Conservation (phyloP, 2,113 vertebrate genomes). For the Solea senegalensis region DNA sequence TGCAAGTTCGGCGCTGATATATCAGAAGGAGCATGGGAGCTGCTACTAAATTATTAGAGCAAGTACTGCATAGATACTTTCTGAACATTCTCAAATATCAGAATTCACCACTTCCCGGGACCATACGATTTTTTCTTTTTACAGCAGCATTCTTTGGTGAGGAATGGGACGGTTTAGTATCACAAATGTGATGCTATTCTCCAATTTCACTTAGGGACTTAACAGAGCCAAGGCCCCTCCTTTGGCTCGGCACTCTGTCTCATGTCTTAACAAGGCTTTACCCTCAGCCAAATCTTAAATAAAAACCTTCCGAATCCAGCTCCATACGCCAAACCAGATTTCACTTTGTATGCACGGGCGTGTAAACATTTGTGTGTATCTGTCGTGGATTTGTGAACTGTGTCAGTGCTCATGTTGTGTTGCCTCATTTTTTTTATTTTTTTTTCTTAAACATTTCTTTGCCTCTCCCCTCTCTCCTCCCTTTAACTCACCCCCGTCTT, state of each 20-base stretch:
- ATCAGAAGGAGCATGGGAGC: conserved; percentile 51
- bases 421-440: conserved; percentile 35
- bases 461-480: conserved; percentile 59
- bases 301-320: conserved; percentile 84
- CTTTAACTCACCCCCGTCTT: conserved; percentile 73
- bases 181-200: conserved; percentile 87
- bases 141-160: conserved; percentile 17
- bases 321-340: conserved; percentile 86
- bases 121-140: not conserved
- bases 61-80: conserved; percentile 36
- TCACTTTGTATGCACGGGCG: conserved; percentile 65
- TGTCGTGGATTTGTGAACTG: conserved; percentile 70
- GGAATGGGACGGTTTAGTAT: conserved; percentile 80
- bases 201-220: conserved; percentile 89
- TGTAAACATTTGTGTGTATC: conserved; percentile 60
- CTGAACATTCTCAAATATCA: conserved; percentile 47
- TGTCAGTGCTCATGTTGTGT: conserved; percentile 71
- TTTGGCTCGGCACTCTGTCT: conserved; percentile 84
- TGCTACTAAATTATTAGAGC: conserved; percentile 48
- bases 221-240: conserved; percentile 80
- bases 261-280: conserved; percentile 90
- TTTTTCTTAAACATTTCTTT: conserved; percentile 42
- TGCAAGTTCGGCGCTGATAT: conserved; percentile 37
- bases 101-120: conserved; percentile 42
- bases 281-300: conserved; percentile 87